Evolutionary conservation across 2,797 vertebrate genomes (phyloP), one percentile per base, ranked within the genome.

Genomic region (Pseudochirops cupreus): DNA sequence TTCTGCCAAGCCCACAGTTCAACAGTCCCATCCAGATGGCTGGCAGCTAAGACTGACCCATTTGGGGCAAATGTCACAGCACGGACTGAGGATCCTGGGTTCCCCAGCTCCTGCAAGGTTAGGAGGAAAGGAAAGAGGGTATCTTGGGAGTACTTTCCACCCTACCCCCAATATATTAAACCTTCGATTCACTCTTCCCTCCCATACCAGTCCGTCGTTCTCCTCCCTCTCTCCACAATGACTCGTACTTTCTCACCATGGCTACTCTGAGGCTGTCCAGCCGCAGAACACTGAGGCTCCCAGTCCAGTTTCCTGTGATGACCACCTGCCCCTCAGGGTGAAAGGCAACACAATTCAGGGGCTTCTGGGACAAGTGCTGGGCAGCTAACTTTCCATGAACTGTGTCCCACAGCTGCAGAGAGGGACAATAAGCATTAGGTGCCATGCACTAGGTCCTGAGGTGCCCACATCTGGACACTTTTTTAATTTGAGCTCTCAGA

Each of bases 331-430:
- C 99, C 33, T 99, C 98, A 0, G 99, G 98, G 98, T 98, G 98
- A 98, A 99, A 99, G 95, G 98, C 98, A 97, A 99, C 98, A 90
- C 99, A 99, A 97, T 99, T 99, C 96, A 99, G 91, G 55, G 99
- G 99, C 93, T 98, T 98, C 62, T 97, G 96, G 97, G 55, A 95
- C n/a, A 94, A 96, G 56, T 97, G 91, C 58, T 97, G 96, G 46
- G 59, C 97, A 9, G 93, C 94, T 56, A 98, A 93, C 91, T 95
- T 94, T 39, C 98, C 97, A 1, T 10, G 50, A 31, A 97, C 89
- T 39, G 97, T 96, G 62, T 98, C 97, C 98, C 98, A 98, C n/a
- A 98, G 96, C 98, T 98, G 96, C 33, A 96, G 53, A 93, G 6
- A 96, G 6, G 4, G 91, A 50, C 31, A 0, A 46, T 10, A 87